phyloP scores from a whole-genome alignment of 2,113 vertebrate genomes.

The Tupaia chinensis region DNA sequence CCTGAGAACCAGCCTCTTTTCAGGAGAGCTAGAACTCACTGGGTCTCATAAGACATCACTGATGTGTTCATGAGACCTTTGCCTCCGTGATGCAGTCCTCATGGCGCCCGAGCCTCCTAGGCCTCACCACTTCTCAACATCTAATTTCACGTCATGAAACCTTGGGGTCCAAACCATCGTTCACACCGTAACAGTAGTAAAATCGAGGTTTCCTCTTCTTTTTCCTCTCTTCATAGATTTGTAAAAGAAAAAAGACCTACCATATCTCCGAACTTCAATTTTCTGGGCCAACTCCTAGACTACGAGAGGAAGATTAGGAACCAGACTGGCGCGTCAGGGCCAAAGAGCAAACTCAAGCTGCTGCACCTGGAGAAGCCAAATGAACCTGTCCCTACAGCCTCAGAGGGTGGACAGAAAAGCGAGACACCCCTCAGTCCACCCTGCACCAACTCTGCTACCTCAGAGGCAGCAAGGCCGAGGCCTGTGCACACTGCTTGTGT shows the following conservation, averaged over 20 bases:
- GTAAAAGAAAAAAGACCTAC: slow-evolving; percentile 93
- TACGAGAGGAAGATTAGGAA: slow-evolving; percentile 96
- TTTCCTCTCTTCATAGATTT: slow-evolving; percentile 82
- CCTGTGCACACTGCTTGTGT: slow-evolving; percentile 64
- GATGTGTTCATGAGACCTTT: no score
- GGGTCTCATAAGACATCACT: no score
- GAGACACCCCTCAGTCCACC: slow-evolving; percentile 66
- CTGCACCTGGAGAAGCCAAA: slow-evolving; percentile 85
- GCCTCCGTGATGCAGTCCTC: no score
- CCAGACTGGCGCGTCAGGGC: slow-evolving; percentile 77
- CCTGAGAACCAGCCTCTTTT: no score
- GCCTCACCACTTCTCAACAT: no score
- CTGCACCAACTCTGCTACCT: slow-evolving; percentile 73
- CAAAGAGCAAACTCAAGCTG: slow-evolving; percentile 86
- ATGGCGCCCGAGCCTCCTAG: no score
- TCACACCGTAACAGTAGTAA: not conserved
- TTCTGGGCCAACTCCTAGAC: slow-evolving; percentile 93
- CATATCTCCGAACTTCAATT: slow-evolving; percentile 93
- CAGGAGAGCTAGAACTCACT: no score
- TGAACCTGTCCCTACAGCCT: slow-evolving; percentile 40
- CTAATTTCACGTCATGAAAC: no score
- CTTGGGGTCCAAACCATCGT: no score
- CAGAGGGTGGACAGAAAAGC: slow-evolving; percentile 66
- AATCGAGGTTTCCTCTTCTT: not conserved
- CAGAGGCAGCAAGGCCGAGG: slow-evolving; percentile 75